A percentile compares a stretch with the other conserved stretches of the same genome.
Conservation (phyloP, 2,888 invertebrate genomes). For the Hypselothyrea guttata region DNA sequence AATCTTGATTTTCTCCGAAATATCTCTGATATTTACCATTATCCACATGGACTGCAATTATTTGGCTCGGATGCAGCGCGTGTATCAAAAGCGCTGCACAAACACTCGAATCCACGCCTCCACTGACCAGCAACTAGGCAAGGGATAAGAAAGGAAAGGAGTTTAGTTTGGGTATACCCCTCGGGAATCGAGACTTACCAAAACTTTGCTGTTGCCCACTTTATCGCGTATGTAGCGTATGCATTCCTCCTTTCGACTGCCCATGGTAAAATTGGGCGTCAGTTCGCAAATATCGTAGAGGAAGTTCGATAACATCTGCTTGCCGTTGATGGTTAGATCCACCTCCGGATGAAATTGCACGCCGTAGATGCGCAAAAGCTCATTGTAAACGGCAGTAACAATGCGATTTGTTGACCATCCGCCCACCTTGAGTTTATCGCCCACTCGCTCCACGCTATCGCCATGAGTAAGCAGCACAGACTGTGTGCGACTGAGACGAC, state of each 20-base stretch:
- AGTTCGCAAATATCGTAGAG: conserved; percentile 95
- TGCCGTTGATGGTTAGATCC: conserved; percentile 95
- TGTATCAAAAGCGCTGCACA: conserved; percentile 97
- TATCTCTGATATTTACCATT: conserved; percentile 86
- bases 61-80: conserved; percentile 93
- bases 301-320: conserved; percentile 96
- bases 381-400: conserved; percentile 95
- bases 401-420: conserved; percentile 91
- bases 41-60: conserved; percentile 98
- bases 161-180: not conserved
- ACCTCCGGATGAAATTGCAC: conserved; percentile 99
- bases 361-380: conserved; percentile 94
- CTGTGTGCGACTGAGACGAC: conserved; percentile 93
- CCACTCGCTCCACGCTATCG: conserved; percentile 96
- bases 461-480: conserved; percentile 98
- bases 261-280: conserved; percentile 93
- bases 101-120: conserved; percentile 99
- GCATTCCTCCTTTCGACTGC: conserved; percentile 93
- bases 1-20: not conserved
- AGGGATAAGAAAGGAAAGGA: not conserved
- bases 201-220: conserved; percentile 95
- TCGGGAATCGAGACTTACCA: conserved; percentile 85
- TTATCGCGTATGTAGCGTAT: conserved; percentile 94
- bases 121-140: conserved; percentile 94
- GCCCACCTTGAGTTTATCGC: conserved; percentile 92